These are phyloP conservation scores for Cancer borealis DNA, from an alignment of 2,888 invertebrate genomes.

Conservation along the genomic window DNA sequence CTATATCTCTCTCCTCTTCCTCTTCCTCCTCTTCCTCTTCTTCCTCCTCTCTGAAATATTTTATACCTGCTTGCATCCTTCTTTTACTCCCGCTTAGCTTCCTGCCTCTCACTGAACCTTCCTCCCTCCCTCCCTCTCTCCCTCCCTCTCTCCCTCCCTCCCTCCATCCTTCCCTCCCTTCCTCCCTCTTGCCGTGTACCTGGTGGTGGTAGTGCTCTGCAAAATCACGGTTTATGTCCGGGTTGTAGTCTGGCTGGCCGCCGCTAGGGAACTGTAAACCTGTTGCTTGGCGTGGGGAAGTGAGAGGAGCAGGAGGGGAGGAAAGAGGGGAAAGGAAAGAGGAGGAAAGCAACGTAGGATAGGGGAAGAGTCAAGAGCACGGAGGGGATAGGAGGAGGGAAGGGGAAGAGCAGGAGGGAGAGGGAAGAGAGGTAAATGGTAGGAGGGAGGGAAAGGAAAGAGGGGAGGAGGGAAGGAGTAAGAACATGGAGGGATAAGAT, in stretches of 20 bases:
- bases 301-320: not conserved
- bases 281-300: constrained; percentile 2
- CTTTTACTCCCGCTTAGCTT: constrained; percentile 19
- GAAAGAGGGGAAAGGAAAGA: not conserved
- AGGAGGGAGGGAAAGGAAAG: not conserved
- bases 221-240: constrained; percentile 9
- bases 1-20: not conserved
- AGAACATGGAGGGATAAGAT: not conserved
- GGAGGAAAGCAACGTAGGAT: not conserved
- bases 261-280: constrained; percentile 21
- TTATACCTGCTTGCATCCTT: constrained; percentile 24
- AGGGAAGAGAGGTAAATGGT: not conserved
- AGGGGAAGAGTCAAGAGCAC: not conserved
- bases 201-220: constrained; percentile 26
- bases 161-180: not conserved
- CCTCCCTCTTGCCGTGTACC: not conserved
- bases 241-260: constrained; percentile 22
- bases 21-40: not conserved
- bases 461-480: not conserved
- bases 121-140: not conserved
- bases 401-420: not conserved
- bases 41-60: not conserved
- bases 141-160: not conserved
- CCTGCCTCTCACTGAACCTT: not conserved
- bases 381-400: not conserved